phyloP scores from a whole-genome alignment of 2,888 invertebrate genomes.

The Hemithea aestivaria region DNA sequence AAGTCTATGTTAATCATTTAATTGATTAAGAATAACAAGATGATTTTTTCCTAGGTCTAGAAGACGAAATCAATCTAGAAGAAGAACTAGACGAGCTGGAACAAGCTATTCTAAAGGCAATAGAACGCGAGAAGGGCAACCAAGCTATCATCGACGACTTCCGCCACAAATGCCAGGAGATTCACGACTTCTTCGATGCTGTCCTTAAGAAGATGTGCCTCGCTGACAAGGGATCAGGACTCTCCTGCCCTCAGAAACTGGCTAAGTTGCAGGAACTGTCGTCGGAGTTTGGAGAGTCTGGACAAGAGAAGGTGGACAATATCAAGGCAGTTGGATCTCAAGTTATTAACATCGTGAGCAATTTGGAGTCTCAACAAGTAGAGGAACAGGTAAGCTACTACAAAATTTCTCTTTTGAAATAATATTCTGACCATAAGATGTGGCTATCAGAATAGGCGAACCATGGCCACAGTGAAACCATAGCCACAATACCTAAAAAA shows the following conservation, averaged over 20 bases:
- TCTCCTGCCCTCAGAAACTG: constrained; percentile 89
- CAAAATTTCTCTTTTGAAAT: not conserved
- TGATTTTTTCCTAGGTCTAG: constrained; percentile 59
- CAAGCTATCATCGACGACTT: constrained; percentile 89
- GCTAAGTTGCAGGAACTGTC: constrained; percentile 85
- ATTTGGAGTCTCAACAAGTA: constrained; percentile 93
- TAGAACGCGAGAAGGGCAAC: constrained; percentile 86
- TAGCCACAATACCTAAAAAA: too few species aligned
- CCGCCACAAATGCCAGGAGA: constrained; percentile 84
- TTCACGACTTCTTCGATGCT: constrained; percentile 90
- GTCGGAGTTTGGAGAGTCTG: constrained; percentile 85
- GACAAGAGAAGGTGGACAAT: constrained; percentile 84
- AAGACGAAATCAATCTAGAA: constrained; percentile 85
- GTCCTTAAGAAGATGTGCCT: constrained; percentile 89
- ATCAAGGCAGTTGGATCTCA: constrained; percentile 84
- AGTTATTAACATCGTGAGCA: constrained; percentile 89
- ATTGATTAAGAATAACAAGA: not conserved
- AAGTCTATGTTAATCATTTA: too few species aligned
- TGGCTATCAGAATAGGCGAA: too few species aligned
- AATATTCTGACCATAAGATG: too few species aligned
- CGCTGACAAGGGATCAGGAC: constrained; percentile 90
- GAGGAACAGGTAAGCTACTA: constrained; percentile 84
- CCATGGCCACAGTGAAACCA: too few species aligned
- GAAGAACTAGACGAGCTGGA: constrained; percentile 86
- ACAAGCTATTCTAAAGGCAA: constrained; percentile 82